Conservation (phyloP, 1,140 invertebrate genomes). For the Drosophila orena region DNA sequence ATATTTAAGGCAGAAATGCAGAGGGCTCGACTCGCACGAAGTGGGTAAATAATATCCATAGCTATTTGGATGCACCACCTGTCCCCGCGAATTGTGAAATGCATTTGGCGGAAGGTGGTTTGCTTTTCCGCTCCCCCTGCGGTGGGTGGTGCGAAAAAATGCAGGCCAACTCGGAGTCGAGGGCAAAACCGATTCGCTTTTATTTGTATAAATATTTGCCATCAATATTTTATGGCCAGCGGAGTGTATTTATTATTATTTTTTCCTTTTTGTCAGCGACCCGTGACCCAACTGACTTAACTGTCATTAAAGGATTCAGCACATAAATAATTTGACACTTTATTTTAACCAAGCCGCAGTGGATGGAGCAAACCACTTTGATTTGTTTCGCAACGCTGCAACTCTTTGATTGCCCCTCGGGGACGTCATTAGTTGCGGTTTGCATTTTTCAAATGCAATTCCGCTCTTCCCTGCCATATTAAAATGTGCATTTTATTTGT, state of each 20-base stretch:
- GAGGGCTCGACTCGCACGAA: conserved; percentile 13
- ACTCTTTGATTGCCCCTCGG: conserved; percentile 28
- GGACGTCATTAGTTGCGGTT: conserved; percentile 60
- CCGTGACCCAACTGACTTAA: conserved; percentile 53
- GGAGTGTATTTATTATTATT: conserved; percentile 37
- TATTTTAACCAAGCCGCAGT: conserved; percentile 24
- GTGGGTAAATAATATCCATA: neutral
- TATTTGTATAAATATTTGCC: conserved; percentile 52
- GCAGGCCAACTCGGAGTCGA: conserved; percentile 13
- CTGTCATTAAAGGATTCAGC: conserved; percentile 62
- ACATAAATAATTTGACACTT: conserved; percentile 62
- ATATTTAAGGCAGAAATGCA: conserved; percentile 37
- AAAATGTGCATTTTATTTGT: conserved; percentile 48
- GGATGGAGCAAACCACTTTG: conserved; percentile 27
- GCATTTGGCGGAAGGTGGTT: conserved; percentile 28
- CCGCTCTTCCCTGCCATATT: conserved; percentile 39
- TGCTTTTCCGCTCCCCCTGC: conserved; percentile 28
- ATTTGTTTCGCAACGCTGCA: conserved; percentile 29
- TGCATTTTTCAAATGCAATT: conserved; percentile 55
- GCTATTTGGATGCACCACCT: conserved; percentile 15
- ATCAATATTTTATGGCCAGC: conserved; percentile 69
- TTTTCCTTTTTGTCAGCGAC: conserved; percentile 6
- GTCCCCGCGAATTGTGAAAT: conserved; percentile 12
- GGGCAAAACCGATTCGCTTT: conserved; percentile 40
- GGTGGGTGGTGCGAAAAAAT: conserved; percentile 14